phyloP scores from a whole-genome alignment of 2,113 vertebrate genomes.

The Pyxicephalus adspersus region DNA sequence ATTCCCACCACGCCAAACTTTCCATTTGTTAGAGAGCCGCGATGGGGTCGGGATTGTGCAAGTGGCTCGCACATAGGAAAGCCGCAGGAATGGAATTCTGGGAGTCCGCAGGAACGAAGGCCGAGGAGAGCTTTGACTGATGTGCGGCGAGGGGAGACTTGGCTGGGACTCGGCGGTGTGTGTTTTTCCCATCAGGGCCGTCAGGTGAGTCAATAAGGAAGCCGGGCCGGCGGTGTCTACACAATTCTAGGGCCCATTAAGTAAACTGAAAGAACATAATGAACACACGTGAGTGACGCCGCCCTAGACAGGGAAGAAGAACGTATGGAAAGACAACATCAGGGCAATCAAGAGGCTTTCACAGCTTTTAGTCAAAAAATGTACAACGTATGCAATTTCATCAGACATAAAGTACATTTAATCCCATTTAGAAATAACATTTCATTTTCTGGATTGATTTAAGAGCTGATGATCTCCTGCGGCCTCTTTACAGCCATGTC shows the following conservation, averaged over 20 bases:
- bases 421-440: too few species aligned
- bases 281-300: background rate
- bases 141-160: background rate
- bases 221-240: background rate
- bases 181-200: slow-evolving; percentile 29
- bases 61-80: slow-evolving; percentile 1
- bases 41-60: background rate
- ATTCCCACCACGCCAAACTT: slow-evolving; percentile 7
- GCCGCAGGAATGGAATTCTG: slow-evolving; percentile 35
- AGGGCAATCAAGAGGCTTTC: too few species aligned
- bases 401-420: too few species aligned
- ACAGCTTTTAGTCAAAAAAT: too few species aligned
- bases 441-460: too few species aligned
- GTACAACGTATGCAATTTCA: too few species aligned
- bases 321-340: too few species aligned
- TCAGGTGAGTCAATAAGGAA: slow-evolving; percentile 9
- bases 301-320: too few species aligned
- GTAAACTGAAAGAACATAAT: background rate
- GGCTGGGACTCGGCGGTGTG: background rate
- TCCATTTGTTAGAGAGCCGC: slow-evolving; percentile 16
- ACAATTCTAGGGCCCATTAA: background rate
- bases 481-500: too few species aligned
- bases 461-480: too few species aligned
- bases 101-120: slow-evolving; percentile 2
- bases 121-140: background rate